Evolutionary conservation across 2,797 vertebrate species (phyloP), one percentile per base, ranked within the genome.

Genomic region (Tenualosa ilisha): DNA sequence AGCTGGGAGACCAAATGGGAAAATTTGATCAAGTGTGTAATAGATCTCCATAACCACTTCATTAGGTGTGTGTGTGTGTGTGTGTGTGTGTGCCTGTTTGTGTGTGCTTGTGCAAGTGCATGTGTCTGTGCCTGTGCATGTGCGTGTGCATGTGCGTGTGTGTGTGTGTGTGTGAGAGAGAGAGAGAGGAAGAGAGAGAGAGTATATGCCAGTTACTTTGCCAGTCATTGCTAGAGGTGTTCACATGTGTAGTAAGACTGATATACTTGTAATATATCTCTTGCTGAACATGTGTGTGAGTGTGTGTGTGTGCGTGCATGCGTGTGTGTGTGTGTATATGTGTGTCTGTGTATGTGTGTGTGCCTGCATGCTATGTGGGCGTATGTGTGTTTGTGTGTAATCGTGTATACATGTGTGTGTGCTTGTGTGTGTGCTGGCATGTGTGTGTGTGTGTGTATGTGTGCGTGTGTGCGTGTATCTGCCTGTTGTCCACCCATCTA

Each of bases 11-110:
- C 26, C 65, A 72, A 72, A 72, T 72, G 31, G 31, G 31, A 72
- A 72, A 72, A 72, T 68, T 26, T 68, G 63, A 68, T 68, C 26
- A 68, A 72, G 11, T 72, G 65, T 72, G 65, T 72, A 72, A 72
- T 72, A 72, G 65, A 72, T 72, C 65, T 72, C 65, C 31, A 40
- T 72, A 72, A 9, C 22, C 59, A 24, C 1, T 3, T 56, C 54
- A 22, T 56, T 56, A 56, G 17, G 54, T 9, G 24, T 65, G 61
- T 26, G 61, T 65, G 61, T 63, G 59, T 63, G 59, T 63, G 22
- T 31, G 31, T 31, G 31, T 31, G 31, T 31, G 31, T 1, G 31
- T 1, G 31, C 31, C 31, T 31, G 31, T 31, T 1, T 31, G 31
- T 31, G 31, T 31, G 31, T 31, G 31, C 1, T 0, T 31, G 31